Evolutionary conservation across 1,140 invertebrate species (phyloP), one percentile per base, ranked within the genome.

Genomic region (Calliphora vicina): DNA sequence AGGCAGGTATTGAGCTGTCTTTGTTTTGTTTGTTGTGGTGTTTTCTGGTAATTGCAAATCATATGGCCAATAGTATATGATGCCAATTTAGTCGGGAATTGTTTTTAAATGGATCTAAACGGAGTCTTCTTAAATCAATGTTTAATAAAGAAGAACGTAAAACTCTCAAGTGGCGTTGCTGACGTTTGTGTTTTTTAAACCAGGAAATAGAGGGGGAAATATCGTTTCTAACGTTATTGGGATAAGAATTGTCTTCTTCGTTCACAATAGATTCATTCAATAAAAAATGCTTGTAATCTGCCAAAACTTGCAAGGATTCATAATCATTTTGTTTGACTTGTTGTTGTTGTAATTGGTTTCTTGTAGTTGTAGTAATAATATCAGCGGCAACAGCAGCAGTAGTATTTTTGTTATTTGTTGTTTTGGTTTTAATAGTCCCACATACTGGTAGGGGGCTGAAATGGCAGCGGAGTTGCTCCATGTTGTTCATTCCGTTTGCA

Each of bases 401-500:
- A 45, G 13, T 15, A 25, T 35, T 25, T 9, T 43, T 76, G 10
- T 76, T 45, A 0, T n/a, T 45, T 45, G 15, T 78, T 23, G 15
- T 25, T 23, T 43, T 78, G 2, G 5, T 23, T 67, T 67, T 13
- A 78, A 43, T 43, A 78, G 74, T 78, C 74, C 74, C 74, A 78
- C 74, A 78, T 78, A 13, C 13, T 78, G 42, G 5, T 26, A 78
- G 74, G 35, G 74, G 74, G 74, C 74, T 20, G 35, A 25, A 20
- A 45, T 42, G 29, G 23, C 25, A 23, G 74, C 74, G n/a, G 35
- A 20, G 25, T 43, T 78, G 74, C 74, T 43, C 74, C 74, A 78
- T 78, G 74, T 23, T 78, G n/a, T 78, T 78, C 35, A 78, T 78
- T 78, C 74, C 74, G 35, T 29, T 78, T 78, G n/a, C 74, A 26